Base-by-base conservation (phyloP, 2,888 invertebrate species). In the Tolmerus cingulatus region DNA sequence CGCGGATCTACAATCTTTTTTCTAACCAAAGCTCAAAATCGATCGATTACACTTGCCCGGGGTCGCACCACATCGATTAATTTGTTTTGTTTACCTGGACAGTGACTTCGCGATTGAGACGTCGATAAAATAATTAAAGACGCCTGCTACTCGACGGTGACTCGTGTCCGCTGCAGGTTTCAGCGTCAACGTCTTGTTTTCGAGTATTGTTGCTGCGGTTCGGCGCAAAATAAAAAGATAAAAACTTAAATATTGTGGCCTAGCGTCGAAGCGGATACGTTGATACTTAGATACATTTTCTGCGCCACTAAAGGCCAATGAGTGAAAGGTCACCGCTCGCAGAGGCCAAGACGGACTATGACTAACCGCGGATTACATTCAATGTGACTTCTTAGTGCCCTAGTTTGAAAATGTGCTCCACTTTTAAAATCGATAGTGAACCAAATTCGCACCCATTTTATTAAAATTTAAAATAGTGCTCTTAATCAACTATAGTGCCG, bases 241-340 rank as follows among this genome's bases (percentile, higher is more conserved):
- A 46, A 66, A 66, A 66, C 23, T 66, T 19, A 19, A 27, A 66
- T 23, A 66, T 66, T 66, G 66, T 23, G 66, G 27, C 27, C 66
- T 27, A 14, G 23, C 66, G 23, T 23, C n/a, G 66, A 84, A 66
- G 51, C 82, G 82, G 82, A 84, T 84, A 66, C 66, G 57, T 84
- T 23, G 37, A 66, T 34, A 16, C 16, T 14, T 46, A 46, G 43
- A 46, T 46, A 46, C 16, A 66, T 34, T 37, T 23, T 66, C 23
- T 66, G 66, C 27, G 66, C 66, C 27, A 27, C 23, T 66, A 66
- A 86, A 86, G 86, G 86, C 46, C 86, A 76, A 76, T 86, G 34
- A 86, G 74, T 86, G 86, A 86, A 86, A 86, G 86, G 86, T 86
- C 76, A 76, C 86, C 76, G 86, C 19, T 86, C 86, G 74, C 86